phyloP scores from a whole-genome alignment of 2,797 vertebrate genomes.

The Myotis findleyi region DNA sequence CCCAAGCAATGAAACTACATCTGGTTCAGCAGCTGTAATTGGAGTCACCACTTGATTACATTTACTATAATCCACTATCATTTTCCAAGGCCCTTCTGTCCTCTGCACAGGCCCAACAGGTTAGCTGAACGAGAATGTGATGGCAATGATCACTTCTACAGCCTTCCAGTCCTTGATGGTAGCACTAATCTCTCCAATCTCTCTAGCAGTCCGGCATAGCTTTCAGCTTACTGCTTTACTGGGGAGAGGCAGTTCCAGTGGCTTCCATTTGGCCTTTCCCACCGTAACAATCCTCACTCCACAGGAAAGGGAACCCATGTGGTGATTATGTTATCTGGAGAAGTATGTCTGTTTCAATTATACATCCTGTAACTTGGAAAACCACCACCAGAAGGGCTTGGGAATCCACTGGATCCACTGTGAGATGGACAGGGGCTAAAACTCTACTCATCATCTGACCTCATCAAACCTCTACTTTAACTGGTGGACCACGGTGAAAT shows the following conservation, averaged over 20 bases:
- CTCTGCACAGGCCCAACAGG: neutral
- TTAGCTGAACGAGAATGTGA: neutral
- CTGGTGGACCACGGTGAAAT: neutral
- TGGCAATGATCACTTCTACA: neutral
- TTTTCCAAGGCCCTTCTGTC: neutral
- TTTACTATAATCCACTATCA: neutral
- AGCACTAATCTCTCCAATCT: neutral
- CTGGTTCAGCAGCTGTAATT: neutral
- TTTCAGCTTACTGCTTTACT: neutral
- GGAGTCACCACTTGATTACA: neutral
- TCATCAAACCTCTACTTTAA: neutral
- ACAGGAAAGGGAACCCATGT: neutral
- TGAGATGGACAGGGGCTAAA: neutral
- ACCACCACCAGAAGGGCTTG: neutral
- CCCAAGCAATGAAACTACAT: neutral
- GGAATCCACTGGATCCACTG: neutral
- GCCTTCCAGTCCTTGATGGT: neutral
- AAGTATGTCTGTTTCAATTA: neutral
- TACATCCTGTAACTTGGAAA: neutral
- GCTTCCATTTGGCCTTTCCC: neutral
- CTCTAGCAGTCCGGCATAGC: neutral
- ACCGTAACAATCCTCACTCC: neutral
- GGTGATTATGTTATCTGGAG: neutral
- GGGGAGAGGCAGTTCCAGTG: neutral
- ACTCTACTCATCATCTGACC: neutral